These are phyloP conservation scores for Rhodeus uyekii DNA, from an alignment of 2,797 vertebrate species.

Conservation along the genomic window DNA sequence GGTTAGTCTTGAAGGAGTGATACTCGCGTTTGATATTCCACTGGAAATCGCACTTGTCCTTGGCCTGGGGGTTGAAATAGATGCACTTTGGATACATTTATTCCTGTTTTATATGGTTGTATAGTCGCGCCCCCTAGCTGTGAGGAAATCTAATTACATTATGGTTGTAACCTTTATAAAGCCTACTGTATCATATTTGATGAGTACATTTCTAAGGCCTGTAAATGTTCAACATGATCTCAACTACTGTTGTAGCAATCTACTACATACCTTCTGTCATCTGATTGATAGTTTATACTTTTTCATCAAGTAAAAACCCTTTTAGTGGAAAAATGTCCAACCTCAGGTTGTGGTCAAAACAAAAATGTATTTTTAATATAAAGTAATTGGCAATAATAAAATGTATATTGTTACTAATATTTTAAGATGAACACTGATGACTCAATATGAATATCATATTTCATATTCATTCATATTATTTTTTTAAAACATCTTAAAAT, in stretches of 20 bases:
- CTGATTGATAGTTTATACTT: neutral
- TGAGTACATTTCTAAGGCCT: neutral
- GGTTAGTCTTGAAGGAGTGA: conserved; percentile 71
- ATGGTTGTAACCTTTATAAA: neutral
- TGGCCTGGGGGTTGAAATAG: neutral
- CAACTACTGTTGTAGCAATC: neutral
- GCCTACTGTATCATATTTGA: neutral
- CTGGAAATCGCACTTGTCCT: neutral
- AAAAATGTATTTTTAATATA: no score
- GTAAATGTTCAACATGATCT: neutral
- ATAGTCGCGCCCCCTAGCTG: neutral
- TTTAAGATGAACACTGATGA: neutral
- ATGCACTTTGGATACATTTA: neutral
- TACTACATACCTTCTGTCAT: neutral
- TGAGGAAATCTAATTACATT: neutral
- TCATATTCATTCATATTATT: no score
- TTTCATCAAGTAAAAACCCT: neutral
- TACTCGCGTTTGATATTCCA: neutral
- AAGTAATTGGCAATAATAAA: neutral
- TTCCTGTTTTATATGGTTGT: neutral
- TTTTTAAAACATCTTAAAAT: neutral
- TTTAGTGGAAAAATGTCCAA: neutral
- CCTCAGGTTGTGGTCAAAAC: neutral
- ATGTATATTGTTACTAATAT: neutral
- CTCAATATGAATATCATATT: neutral